Base-by-base conservation (phyloP, 2,113 vertebrate genomes). In the Mirza zaza region DNA sequence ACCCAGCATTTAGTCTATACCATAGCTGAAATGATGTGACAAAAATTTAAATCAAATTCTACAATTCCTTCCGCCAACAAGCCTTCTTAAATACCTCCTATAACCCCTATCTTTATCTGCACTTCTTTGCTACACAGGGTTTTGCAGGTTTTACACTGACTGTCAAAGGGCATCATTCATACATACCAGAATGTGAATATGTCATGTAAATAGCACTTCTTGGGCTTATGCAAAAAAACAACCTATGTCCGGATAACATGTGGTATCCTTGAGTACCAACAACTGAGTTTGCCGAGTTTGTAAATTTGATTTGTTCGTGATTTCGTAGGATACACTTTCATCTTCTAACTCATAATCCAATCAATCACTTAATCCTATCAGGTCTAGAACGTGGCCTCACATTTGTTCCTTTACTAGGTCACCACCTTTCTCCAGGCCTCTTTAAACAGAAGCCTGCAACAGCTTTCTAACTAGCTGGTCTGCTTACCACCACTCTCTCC, bases 211-310 rank as follows among this genome's bases (percentile, higher is more conserved):
- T n/a, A 21, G 6, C 3, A 75, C 4, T 42, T 50, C 25, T 3
- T 59, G 20, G 13, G 0, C 4, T 79, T 77, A 20, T 20, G 48
- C 52, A 8, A 87, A 70, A 59, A 11, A 80, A 42, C 20, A 79
- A n/a, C 3, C 9, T 27, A 12, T 1, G 17, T 29, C 3, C 3
- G 2, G 2, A 15, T 1, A 63, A 5, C 8, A 21, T 4, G 14
- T 29, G 14, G 2, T n/a, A 45, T 9, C 20, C 27, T 36, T 50
- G 1, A n/a, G 29, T 32, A 36, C 5, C 32, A 32, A 67, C 32
- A 10, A 34, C 21, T 13, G 8, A 76, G 14, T 65, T 29, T 79
- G 29, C 8, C 36, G 73, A 50, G 20, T 20, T 84, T 32, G 65
- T 55, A 88, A 81, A 0, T 57, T 93, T 29, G 27, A 67, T 20